phyloP scores from a whole-genome alignment of 1,140 invertebrate species.

The Drosophila murphyi region DNA sequence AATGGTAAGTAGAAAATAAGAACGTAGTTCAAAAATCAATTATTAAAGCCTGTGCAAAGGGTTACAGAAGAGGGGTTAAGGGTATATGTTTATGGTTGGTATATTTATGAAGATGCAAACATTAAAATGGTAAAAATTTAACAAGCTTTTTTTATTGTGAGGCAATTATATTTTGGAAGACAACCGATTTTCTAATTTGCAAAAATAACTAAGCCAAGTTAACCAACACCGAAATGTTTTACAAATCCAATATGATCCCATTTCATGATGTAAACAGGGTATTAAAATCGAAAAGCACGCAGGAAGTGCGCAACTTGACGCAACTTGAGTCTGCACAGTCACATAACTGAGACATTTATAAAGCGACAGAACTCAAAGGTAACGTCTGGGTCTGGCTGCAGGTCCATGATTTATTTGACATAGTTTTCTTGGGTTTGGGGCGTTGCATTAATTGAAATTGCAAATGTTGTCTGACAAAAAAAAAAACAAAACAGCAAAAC shows the following conservation, averaged over 20 bases:
- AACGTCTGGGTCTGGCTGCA: slow-evolving; percentile 1
- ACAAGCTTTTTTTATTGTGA: no score
- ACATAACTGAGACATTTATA: slow-evolving; percentile 46
- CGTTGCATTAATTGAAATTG: slow-evolving; percentile 83
- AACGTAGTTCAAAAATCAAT: no score
- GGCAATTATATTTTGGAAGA: no score
- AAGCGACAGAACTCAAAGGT: slow-evolving; percentile 39
- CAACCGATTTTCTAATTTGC: no score
- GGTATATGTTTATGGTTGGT: no score
- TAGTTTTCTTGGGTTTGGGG: slow-evolving; percentile 59
- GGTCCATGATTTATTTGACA: slow-evolving; percentile 78
- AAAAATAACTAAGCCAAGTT: no score
- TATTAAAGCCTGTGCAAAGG: no score
- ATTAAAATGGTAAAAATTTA: no score
- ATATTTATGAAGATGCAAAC: no score
- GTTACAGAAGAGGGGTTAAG: no score
- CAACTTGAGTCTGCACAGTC: slow-evolving; percentile 21
- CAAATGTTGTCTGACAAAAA: slow-evolving; percentile 56
- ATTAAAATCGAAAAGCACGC: slow-evolving; percentile 11
- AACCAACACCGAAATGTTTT: neutral
- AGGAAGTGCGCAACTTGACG: slow-evolving; percentile 68
- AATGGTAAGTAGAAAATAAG: no score
- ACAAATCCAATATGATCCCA: neutral
- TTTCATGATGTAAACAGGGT: neutral
- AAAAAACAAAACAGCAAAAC: slow-evolving; percentile 1